Base-by-base conservation (phyloP, 2,888 invertebrate genomes). In the Xestia rhomboidea region DNA sequence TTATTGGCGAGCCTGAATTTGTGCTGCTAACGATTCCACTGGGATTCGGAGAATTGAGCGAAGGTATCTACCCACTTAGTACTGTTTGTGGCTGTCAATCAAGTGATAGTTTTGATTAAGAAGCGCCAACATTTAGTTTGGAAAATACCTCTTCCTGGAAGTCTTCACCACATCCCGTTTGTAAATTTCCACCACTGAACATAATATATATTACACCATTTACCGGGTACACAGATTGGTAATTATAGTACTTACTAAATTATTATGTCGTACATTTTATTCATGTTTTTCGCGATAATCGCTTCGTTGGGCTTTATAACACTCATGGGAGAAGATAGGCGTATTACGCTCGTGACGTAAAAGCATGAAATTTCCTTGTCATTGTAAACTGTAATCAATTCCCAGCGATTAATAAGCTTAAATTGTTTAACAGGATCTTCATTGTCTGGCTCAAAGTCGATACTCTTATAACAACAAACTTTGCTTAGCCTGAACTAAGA, bases 381-480 rank as follows among this genome's bases (percentile, higher is more conserved):
- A 49, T 69, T 69, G 24, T 51, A 85, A 73, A 70, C 24, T 51
- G 27, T 66, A 1, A 68, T 74, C 49, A 64, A 54, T 71, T 68
- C 44, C 8, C 21, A 24, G 24, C 49, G 46, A 82, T 85, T 69
- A 63, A 38, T 73, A 38, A 72, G 51, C 64, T 76, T 73, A 74
- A 82, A 77, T 68, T 62, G 73, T 73, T 44, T 68, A 71, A 83
- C 73, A 64, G 46, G 73, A 68, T 38, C 73, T 44, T 82, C 73
- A 74, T 74, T 86, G 73, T 86, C 77, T 63, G 38, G 79, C 57
- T 72, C 57, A 66, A 68, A 83, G 68, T 62, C 49, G 66, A 54
- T 57, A 74, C 64, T 78, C 71, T 72, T 77, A 76, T 38, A 86
- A 77, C 71, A 77, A 74, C 71, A 83, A 86, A 83, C 73, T 86